Evolutionary conservation across 2,797 vertebrate species (phyloP).

Genomic region (Cossypha polioptera): DNA sequence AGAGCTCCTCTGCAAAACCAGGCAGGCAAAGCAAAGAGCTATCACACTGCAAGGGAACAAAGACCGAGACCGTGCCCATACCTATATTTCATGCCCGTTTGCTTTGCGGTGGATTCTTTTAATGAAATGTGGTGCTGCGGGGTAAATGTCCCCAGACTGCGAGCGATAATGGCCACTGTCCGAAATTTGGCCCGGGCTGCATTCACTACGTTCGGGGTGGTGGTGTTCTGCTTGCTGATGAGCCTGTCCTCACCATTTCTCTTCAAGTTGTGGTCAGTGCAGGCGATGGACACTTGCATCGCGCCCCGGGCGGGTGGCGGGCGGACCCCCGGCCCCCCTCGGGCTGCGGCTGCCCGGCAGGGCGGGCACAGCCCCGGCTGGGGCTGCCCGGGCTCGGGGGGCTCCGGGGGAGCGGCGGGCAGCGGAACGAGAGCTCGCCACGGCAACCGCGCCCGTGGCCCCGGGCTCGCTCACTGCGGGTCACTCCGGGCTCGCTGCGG

Average conservation of each 20-base stretch:
- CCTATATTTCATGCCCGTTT: conserved; percentile 99
- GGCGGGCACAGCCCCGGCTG: not conserved
- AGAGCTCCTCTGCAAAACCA: not conserved
- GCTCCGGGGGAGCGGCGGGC: not conserved
- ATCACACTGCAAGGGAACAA: not conserved
- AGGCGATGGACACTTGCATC: conserved; percentile 99
- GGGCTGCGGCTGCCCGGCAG: not conserved
- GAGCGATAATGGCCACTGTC: conserved; percentile 96
- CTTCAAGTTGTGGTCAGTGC: conserved; percentile 97
- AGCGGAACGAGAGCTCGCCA: conserved; percentile 18
- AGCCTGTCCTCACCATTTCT: conserved; percentile 93
- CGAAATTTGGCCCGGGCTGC: conserved; percentile 95
- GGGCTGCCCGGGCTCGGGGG: not conserved
- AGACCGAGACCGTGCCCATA: conserved; percentile 71
- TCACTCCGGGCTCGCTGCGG: too few species aligned
- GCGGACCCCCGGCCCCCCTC: conserved; percentile 15
- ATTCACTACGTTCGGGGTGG: conserved; percentile 91
- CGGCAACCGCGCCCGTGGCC: not conserved
- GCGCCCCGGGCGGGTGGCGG: conserved; percentile 40
- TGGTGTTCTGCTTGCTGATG: conserved; percentile 88
- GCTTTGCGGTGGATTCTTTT: conserved; percentile 97
- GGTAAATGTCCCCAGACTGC: conserved; percentile 93
- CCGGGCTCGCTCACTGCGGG: not conserved
- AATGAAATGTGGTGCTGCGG: conserved; percentile 97
- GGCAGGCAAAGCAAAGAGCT: not conserved